phyloP scores from a whole-genome alignment of 2,113 vertebrate genomes.

The Eleginops maclovinus region DNA sequence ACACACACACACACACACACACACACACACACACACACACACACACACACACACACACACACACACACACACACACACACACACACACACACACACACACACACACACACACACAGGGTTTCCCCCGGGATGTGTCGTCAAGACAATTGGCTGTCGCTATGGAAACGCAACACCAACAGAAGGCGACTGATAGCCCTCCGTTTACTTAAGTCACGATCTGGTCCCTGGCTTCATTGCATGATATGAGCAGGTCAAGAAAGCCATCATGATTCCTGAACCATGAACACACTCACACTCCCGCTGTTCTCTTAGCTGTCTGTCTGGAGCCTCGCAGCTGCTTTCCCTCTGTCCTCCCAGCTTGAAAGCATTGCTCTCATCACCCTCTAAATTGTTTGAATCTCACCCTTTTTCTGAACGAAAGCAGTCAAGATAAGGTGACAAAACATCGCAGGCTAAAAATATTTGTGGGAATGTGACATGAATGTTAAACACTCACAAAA shows the following conservation, averaged over 20 bases:
- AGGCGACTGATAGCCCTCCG: slow-evolving; percentile 46
- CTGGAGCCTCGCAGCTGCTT: slow-evolving; percentile 46
- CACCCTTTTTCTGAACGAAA: neutral
- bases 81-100: neutral
- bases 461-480: neutral
- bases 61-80: slow-evolving; percentile 18
- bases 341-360: slow-evolving; percentile 29
- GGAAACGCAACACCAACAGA: slow-evolving; percentile 61
- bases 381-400: slow-evolving; percentile 14
- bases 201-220: slow-evolving; percentile 25
- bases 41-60: slow-evolving; percentile 21
- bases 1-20: neutral
- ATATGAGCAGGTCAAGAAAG: slow-evolving; percentile 43
- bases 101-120: slow-evolving; percentile 43
- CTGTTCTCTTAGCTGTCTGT: slow-evolving; percentile 42
- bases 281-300: neutral
- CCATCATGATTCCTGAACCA: slow-evolving; percentile 18
- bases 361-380: slow-evolving; percentile 22
- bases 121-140: slow-evolving; percentile 51
- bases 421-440: slow-evolving; percentile 8
- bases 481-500: neutral
- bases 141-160: slow-evolving; percentile 68
- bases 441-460: slow-evolving; percentile 5
- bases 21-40: slow-evolving; percentile 22
- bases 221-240: slow-evolving; percentile 30